Conservation (phyloP, 2,888 invertebrate species). For the Hylaea fasciaria region DNA sequence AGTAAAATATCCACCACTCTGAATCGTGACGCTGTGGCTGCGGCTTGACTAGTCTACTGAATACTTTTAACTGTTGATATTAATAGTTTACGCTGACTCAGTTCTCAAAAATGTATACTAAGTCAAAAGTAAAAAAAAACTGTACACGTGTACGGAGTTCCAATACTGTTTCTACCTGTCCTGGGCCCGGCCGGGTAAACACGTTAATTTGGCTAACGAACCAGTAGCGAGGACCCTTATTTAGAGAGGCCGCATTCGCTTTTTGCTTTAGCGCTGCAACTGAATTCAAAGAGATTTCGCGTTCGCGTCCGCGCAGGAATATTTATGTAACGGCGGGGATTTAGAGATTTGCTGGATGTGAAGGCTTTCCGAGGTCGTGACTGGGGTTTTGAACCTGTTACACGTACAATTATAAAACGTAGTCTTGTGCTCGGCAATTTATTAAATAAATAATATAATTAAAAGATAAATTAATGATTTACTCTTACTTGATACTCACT, state of each 20-base stretch:
- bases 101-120: too few relatives aligned
- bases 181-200: slow-evolving; percentile 54
- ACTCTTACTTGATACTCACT: too few relatives aligned
- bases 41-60: too few relatives aligned
- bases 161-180: slow-evolving; percentile 12
- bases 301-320: slow-evolving; percentile 30
- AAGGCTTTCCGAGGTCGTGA: slow-evolving; percentile 28
- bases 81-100: too few relatives aligned
- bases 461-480: too few relatives aligned
- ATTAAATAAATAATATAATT: too few relatives aligned
- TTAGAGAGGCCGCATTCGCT: slow-evolving; percentile 59
- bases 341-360: slow-evolving; percentile 30
- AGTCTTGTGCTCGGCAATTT: too few relatives aligned
- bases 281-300: slow-evolving; percentile 53
- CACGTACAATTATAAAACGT: background rate
- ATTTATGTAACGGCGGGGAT: slow-evolving; percentile 14
- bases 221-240: slow-evolving; percentile 67
- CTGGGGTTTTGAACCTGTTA: slow-evolving; percentile 28
- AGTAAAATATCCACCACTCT: too few relatives aligned
- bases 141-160: background rate
- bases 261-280: slow-evolving; percentile 61
- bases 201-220: slow-evolving; percentile 80
- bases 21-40: too few relatives aligned
- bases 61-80: too few relatives aligned
- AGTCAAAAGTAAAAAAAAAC: too few relatives aligned